Evolutionary conservation across 2,113 vertebrate genomes (phyloP), one percentile per base, ranked within the genome.

Genomic region (Lasiurus cinereus): DNA sequence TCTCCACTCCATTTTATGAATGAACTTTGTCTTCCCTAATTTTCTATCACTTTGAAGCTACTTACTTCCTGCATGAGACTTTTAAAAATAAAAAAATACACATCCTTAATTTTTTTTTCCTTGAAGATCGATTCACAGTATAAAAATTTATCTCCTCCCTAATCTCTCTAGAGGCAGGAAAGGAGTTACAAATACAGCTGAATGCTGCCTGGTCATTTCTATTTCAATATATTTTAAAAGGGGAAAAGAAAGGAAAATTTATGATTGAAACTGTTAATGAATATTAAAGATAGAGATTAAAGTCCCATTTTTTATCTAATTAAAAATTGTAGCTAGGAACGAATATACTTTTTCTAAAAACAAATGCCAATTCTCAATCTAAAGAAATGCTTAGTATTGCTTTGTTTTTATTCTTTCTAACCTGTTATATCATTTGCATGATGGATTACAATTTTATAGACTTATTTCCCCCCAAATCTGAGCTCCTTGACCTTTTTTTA

Each of bases 1-100:
- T 62, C 31, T 52, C 92, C 62, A 88, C 52, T 82, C 73, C 92
- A 72, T 66, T 85, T 92, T 93, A 74, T 84, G 50, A 95, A 91
- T 96, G 70, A 96, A 79, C 39, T 91, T 76, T 74, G 29, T 89
- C 22, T 52, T 84, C 67, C 43, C 67, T 85, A 83, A 46, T 82
- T 95, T 95, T 80, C 91, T 94, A 10, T 86, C 91, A 89, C 43
- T 33, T 48, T 83, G 52, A 87, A 77, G 33, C 90, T 88, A 19
- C 76, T 91, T 95, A 92, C 93, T 92, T 96, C 43, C 67, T 94
- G 46, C 77, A 27, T 90, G 33, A 9, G n/a, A 54, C 27, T 85
- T 92, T 90, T 70, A 54, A 80, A 79, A 88, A 62, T 50, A 52
- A 79, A 73, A 72, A 77, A 86, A 27, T n/a, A 29, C n/a, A 79